These are phyloP conservation scores for Chascanopsetta lugubris DNA, from an alignment of 2,113 vertebrate species.

Conservation along the genomic window DNA sequence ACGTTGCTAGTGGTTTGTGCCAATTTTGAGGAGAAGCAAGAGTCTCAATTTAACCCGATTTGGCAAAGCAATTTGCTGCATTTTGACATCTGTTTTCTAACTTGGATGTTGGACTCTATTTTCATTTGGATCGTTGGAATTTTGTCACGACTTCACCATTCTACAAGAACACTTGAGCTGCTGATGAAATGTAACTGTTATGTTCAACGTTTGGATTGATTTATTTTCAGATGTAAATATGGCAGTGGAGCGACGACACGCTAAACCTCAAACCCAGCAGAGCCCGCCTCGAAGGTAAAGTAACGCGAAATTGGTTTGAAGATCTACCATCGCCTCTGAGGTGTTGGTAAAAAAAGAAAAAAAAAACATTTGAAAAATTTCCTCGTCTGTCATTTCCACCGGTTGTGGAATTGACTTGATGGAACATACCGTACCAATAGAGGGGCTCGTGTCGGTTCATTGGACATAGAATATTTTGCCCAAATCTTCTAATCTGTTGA, in stretches of 20 bases:
- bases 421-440: slow-evolving; percentile 20
- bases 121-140: slow-evolving; percentile 66
- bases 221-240: slow-evolving; percentile 99
- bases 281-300: slow-evolving; percentile 99
- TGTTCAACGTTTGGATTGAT: slow-evolving; percentile 99
- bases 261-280: slow-evolving; percentile 96
- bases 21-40: slow-evolving; percentile 5
- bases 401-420: slow-evolving; percentile 8
- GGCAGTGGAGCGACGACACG: slow-evolving; percentile 98
- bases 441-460: slow-evolving; percentile 17
- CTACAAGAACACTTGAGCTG: slow-evolving; percentile 60
- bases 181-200: slow-evolving; percentile 72
- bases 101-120: slow-evolving; percentile 56
- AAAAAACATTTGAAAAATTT: slow-evolving; percentile 34
- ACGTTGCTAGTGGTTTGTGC: not conserved
- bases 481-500: slow-evolving; percentile 49
- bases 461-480: not conserved
- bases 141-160: slow-evolving; percentile 43
- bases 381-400: slow-evolving; percentile 37
- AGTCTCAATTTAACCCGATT: slow-evolving; percentile 20
- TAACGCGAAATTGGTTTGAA: slow-evolving; percentile 85
- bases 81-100: slow-evolving; percentile 57
- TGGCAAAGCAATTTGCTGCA: slow-evolving; percentile 34
- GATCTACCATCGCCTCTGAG: slow-evolving; percentile 62
- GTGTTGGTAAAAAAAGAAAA: slow-evolving; percentile 50